Evolutionary conservation across 2,888 invertebrate genomes (phyloP).

Genomic region (Pachymerium ferrugineum): DNA sequence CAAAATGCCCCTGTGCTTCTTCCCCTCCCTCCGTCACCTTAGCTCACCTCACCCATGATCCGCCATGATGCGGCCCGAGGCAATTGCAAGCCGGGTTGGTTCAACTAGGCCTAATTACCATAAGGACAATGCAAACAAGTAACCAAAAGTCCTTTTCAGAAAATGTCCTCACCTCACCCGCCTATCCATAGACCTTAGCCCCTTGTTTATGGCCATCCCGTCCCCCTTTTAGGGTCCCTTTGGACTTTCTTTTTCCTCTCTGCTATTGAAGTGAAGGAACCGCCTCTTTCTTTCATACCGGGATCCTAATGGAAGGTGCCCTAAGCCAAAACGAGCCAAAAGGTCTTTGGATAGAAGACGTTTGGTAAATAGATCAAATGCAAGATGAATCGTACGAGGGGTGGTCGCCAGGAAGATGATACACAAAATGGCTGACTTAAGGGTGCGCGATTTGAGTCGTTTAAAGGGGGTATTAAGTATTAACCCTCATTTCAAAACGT

Average conservation of each 20-base stretch:
- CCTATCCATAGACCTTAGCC: neutral
- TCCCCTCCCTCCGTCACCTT: conserved; percentile 11
- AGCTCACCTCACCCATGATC: conserved; percentile 13
- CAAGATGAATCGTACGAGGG: conserved; percentile 7
- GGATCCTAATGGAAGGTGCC: conserved; percentile 11
- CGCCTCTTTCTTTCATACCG: neutral
- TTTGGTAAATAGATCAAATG: conserved; percentile 19
- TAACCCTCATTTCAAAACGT: neutral
- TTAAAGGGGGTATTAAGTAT: neutral
- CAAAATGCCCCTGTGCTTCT: conserved; percentile 2
- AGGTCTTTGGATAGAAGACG: conserved; percentile 14
- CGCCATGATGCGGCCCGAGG: neutral
- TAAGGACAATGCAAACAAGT: conserved; percentile 19
- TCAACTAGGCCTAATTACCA: conserved; percentile 10
- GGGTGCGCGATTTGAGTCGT: neutral
- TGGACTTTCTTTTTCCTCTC: neutral
- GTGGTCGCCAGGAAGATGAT: neutral
- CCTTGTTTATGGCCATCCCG: conserved; percentile 11
- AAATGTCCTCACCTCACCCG: neutral
- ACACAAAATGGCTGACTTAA: neutral
- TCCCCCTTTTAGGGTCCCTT: conserved; percentile 17
- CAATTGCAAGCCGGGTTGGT: neutral
- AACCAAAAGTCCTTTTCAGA: conserved; percentile 5
- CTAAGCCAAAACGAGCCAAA: conserved; percentile 14
- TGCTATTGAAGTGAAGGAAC: neutral